Base-by-base conservation (phyloP, 2,797 vertebrate genomes). In the Pagetopsis macropterus region DNA sequence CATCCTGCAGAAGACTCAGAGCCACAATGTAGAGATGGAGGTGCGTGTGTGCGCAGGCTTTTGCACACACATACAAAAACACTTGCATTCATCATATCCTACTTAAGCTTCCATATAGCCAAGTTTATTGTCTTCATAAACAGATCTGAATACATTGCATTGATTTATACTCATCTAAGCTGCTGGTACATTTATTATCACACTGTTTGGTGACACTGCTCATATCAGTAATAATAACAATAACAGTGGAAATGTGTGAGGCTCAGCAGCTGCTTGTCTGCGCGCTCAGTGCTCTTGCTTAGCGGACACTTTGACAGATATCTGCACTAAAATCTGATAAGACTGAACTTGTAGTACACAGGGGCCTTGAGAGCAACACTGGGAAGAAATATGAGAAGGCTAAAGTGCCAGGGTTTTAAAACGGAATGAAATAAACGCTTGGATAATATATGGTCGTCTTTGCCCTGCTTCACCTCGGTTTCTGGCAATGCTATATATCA, bases 1-100 rank as follows among this genome's bases (percentile, higher is more conserved):
- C n/a, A 84, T 96, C 75, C 89, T 97, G 73, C 96, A 95, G 89
- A 97, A 95, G 71, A 94, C 96, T 45, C 97, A 98, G 13, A 92
- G 54, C 1, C 95, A 97, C 84, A 96, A 94, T 67, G 1, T 83
- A 0, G 97, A 98, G 91, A 94, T 99, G 93, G 97, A 99, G 96
- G 98, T 99, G 91, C 84, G 41, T 67, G 61, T 40, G 41, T 63
- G 61, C 19, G 11, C 65, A 31, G 27, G 41, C 33, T 21, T 72
- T 41, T 51, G 27, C 19, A 23, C 44, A 45, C 17, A 61, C 31
- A 37, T 2, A 3, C 19, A 62, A 19, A 43, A 17, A 17, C 13
- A 7, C n/a, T 49, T 1, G 46, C 16, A 31, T 66, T 66, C 37
- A 46, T 62, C 41, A 13, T 37, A 1, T 41, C 11, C 23, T 56